Base-by-base conservation (phyloP, 1,140 invertebrate species). In the Ditylenchus dipsaci region DNA sequence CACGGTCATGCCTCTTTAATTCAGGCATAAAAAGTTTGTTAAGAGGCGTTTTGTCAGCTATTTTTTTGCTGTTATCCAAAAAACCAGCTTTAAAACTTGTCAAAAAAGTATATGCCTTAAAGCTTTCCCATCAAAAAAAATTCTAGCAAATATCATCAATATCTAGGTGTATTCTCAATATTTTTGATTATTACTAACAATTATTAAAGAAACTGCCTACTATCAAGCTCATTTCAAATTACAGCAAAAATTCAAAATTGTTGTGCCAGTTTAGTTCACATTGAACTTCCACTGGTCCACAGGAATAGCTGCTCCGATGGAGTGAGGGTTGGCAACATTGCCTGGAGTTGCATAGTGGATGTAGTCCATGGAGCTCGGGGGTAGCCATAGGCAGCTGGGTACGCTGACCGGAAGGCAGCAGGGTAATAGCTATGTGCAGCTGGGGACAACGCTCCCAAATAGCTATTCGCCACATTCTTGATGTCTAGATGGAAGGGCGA, bases 321-420 rank as follows among this genome's bases (percentile, higher is more conserved):
- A 3, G 26, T 30, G 29, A 5, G 59, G 59, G n/a, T 33, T 43
- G 38, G 59, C 59, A 8, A 43, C 29, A 5, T 3, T 53, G 3
- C 3, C 59, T 21, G 59, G 38, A 21, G 38, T 30, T 3, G 29
- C 59, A 30, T 61, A 61, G 3, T 61, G 59, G 19, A 61, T 33
- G 38, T 61, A 61, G 29, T 61, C 59, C 59, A 61, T 61, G n/a
- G 59, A 33, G 19, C 5, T 61, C 26, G 59, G 29, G n/a, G 59
- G 29, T 61, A 61, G n/a, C 59, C 59, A 30, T 61, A 61, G 13
- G 59, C 59, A 19, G 38, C 29, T 27, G 59, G 49, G 15, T 53
- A 53, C 3, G 33, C n/a, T 45, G 43, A 53, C 3, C 49, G 49
- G 49, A 53, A 53, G 49, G 49, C 59, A 13, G 59, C 19, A 7